Evolutionary conservation across 2,113 vertebrate species (phyloP).

Genomic region (Phalacrocorax carbo): DNA sequence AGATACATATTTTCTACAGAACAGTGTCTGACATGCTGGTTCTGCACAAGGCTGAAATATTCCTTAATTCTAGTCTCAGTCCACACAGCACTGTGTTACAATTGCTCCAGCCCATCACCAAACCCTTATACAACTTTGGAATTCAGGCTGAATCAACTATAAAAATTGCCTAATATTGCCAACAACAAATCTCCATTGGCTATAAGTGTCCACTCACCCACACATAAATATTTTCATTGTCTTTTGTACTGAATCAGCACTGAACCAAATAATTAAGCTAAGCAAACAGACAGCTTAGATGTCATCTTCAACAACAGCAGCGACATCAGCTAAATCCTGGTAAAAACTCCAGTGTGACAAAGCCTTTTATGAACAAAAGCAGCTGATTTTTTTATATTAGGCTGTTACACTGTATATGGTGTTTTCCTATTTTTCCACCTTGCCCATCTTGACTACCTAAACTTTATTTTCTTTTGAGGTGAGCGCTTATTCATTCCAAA

Average conservation of each 20-base stretch:
- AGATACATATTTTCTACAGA: background rate
- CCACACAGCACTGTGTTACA: background rate
- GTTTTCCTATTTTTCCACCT: background rate
- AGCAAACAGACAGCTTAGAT: background rate
- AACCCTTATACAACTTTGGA: background rate
- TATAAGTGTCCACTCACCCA: background rate
- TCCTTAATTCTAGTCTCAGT: background rate
- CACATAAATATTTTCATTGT: background rate
- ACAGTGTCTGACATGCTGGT: background rate
- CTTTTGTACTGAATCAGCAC: fast-evolving
- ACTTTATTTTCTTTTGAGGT: background rate
- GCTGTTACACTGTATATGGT: background rate
- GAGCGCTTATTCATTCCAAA: background rate
- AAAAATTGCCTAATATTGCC: background rate
- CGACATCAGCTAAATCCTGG: background rate
- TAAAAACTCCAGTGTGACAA: background rate
- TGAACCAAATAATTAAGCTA: background rate
- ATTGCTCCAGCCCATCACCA: background rate
- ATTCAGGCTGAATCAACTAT: background rate
- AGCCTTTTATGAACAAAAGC: background rate
- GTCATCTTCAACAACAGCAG: background rate
- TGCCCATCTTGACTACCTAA: background rate
- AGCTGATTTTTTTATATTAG: background rate
- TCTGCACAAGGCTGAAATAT: background rate
- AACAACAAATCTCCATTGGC: background rate